These are phyloP conservation scores for Cephalopterus ornatus DNA, from an alignment of 2,113 vertebrate genomes.

Conservation along the genomic window DNA sequence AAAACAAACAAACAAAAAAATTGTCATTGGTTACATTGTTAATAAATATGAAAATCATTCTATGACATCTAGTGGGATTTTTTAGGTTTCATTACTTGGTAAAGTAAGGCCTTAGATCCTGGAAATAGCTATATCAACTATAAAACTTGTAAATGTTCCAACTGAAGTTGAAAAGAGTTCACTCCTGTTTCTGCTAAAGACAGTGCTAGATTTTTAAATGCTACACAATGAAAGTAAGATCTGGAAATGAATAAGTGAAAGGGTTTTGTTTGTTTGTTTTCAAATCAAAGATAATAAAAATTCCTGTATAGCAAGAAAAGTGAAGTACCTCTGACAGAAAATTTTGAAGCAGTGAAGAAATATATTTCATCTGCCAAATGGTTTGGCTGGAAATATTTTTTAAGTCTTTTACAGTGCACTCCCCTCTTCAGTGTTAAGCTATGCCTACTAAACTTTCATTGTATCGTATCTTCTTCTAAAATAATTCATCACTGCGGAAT, in stretches of 20 bases:
- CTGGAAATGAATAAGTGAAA: neutral
- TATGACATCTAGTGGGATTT: neutral
- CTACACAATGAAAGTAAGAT: neutral
- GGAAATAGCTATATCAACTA: neutral
- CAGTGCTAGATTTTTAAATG: neutral
- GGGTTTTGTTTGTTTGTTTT: neutral
- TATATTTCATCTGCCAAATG: neutral
- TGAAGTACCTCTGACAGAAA: neutral
- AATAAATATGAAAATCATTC: neutral
- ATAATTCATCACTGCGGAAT: neutral
- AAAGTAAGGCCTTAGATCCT: neutral
- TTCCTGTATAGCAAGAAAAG: neutral
- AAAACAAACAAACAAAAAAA: neutral
- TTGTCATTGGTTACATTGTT: neutral
- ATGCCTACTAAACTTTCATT: neutral
- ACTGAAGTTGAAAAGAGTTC: neutral
- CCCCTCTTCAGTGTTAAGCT: neutral
- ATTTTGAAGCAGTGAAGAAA: neutral
- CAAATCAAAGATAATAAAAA: neutral
- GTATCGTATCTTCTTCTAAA: neutral
- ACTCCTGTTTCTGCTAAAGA: neutral
- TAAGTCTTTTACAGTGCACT: neutral
- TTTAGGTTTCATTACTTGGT: neutral
- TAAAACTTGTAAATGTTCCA: neutral
- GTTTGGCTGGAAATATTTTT: neutral